Evolutionary conservation across 2,113 vertebrate genomes (phyloP), one percentile per base, ranked within the genome.

Genomic region (Tautogolabrus adspersus): DNA sequence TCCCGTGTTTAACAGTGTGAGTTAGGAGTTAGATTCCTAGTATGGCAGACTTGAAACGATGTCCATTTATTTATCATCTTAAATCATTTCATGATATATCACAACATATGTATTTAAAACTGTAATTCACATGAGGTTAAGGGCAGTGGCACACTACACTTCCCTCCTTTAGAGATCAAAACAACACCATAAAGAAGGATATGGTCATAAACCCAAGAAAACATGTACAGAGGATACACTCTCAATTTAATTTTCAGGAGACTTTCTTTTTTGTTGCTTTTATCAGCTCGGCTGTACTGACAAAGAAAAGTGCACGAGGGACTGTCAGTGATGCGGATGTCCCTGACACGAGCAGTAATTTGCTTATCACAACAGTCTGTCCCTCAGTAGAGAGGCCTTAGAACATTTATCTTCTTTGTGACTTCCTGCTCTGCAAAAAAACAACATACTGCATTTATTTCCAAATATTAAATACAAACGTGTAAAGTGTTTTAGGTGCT

Each of bases 281-380:
- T 57, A 66, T 47, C 38, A 15, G 8, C n/a, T 63, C 4, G 30
- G 30, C 22, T 21, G 40, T 51, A 10, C 34, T 47, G 47, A 65
- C 63, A 49, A 80, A 51, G 49, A 22, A 66, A 30, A 57, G 55
- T 54, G 57, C 21, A 52, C 10, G 37, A 72, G 56, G n/a, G 65
- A 61, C 46, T 22, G 30, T 1, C 30, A 34, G 30, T 5, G 30
- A 34, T 6, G 30, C 30, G 30, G 66, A 84, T 88, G 67, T 83
- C 49, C 30, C 38, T 57, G 56, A 76, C 44, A 70, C 51, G 37
- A 65, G 56, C 57, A 59, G 12, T 78, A 44, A 88, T 86, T 85
- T 86, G 66, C 70, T 85, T 84, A 84, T 86, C 79, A 66, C 57
- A 55, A 73, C 49, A 75, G 66, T 65, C 47, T 69, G 63, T 63